These are phyloP conservation scores for Pelagia noctiluca DNA, from an alignment of 30 jellyfish, hydroid and myxozoan genomes.

Conservation along the genomic window DNA sequence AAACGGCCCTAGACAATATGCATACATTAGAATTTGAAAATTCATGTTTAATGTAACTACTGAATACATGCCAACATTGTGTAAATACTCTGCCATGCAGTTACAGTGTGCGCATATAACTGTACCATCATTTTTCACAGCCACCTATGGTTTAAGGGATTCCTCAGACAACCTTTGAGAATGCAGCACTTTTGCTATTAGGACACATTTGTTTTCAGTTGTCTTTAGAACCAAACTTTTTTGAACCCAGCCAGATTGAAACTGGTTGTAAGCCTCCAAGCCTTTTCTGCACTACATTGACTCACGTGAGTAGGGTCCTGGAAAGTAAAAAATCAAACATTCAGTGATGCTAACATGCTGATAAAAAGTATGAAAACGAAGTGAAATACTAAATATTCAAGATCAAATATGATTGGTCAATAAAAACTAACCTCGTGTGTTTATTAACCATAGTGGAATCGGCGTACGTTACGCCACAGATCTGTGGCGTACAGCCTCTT, in stretches of 20 bases:
- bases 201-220: neutral
- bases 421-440: slow-evolving; percentile 37
- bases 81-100: slow-evolving; percentile 54
- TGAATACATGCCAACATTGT: no score
- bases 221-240: neutral
- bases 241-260: slow-evolving; percentile 52
- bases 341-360: neutral
- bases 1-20: neutral
- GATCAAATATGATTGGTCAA: neutral
- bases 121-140: slow-evolving; percentile 24
- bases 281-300: slow-evolving; percentile 37
- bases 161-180: slow-evolving; percentile 27
- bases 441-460: no score
- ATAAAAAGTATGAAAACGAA: neutral
- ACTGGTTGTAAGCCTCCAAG: slow-evolving; percentile 46
- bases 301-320: slow-evolving; percentile 45
- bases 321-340: neutral
- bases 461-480: no score
- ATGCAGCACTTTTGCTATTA: slow-evolving; percentile 22
- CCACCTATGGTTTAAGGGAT: slow-evolving; percentile 27
- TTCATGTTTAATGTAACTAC: no score
- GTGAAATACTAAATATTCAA: neutral
- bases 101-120: no score
- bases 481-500: no score
- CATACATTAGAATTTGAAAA: no score